These are phyloP conservation scores for Baryphthengus martii DNA, from an alignment of 2,113 vertebrate species.

Conservation along the genomic window DNA sequence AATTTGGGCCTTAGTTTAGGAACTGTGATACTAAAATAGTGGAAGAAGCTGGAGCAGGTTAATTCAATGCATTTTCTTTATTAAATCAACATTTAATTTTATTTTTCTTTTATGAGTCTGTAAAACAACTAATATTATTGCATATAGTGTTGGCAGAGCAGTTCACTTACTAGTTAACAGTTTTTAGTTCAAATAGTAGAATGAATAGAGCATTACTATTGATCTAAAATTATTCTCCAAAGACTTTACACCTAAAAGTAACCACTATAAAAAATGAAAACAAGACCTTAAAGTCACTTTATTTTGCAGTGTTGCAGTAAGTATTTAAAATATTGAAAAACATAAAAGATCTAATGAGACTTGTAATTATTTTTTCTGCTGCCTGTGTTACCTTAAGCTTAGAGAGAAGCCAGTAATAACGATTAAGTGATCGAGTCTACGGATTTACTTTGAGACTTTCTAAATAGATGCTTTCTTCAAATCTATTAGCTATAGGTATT, in stretches of 20 bases:
- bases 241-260: not conserved
- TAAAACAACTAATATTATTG: not conserved
- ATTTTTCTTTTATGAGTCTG: not conserved
- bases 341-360: not conserved
- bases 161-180: not conserved
- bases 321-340: not conserved
- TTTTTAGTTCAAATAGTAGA: not conserved
- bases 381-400: not conserved
- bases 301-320: not conserved
- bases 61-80: not conserved
- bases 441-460: not conserved
- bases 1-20: not conserved
- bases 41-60: not conserved
- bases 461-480: not conserved
- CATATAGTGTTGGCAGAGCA: not conserved
- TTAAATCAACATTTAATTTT: not conserved
- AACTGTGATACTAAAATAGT: not conserved
- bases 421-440: accelerated
- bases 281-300: not conserved
- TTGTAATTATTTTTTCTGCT: not conserved
- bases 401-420: not conserved
- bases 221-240: not conserved
- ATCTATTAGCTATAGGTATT: not conserved
- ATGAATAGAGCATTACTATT: not conserved
- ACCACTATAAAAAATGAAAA: not conserved